These are phyloP conservation scores for Sarcophilus harrisii DNA, from an alignment of 2,797 vertebrate genomes.

Conservation along the genomic window DNA sequence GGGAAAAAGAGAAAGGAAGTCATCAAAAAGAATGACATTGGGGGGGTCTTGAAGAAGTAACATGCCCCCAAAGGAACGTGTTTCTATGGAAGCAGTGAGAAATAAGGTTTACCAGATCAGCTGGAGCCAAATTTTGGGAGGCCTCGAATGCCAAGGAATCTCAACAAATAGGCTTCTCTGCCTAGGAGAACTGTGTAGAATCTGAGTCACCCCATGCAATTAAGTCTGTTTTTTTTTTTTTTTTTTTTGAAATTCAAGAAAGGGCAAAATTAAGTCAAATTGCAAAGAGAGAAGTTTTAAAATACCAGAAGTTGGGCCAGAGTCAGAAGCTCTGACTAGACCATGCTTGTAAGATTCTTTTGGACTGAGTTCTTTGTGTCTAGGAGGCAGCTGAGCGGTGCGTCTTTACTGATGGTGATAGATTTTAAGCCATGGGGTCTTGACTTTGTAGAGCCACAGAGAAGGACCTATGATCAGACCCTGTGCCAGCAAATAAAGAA, in stretches of 20 bases:
- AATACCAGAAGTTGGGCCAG: not conserved
- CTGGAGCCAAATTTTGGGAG: not conserved
- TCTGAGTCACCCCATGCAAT: not conserved
- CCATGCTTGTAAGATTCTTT: not conserved
- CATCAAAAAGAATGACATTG: not conserved
- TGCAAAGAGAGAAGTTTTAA: not conserved
- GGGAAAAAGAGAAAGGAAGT: not conserved
- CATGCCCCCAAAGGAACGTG: not conserved
- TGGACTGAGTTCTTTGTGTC: not conserved
- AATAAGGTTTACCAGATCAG: not conserved
- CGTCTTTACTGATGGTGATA: not conserved
- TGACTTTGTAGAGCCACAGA: not conserved
- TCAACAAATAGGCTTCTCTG: not conserved
- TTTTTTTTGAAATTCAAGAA: slow-evolving; percentile 6
- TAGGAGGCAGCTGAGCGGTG: not conserved
- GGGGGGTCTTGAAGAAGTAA: not conserved
- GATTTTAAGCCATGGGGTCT: not conserved
- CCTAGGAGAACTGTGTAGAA: not conserved
- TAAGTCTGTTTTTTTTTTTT: not conserved
- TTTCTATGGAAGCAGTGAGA: not conserved
- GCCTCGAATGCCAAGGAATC: slow-evolving; percentile 4
- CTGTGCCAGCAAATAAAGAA: not conserved
- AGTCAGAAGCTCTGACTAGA: not conserved
- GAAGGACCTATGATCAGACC: not conserved
- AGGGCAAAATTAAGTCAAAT: not conserved